A percentile compares a stretch with the other conserved stretches of the same genome.
Evolutionary conservation across 2,113 vertebrate genomes (phyloP).

Genomic region (Rhabdornis inornatus): DNA sequence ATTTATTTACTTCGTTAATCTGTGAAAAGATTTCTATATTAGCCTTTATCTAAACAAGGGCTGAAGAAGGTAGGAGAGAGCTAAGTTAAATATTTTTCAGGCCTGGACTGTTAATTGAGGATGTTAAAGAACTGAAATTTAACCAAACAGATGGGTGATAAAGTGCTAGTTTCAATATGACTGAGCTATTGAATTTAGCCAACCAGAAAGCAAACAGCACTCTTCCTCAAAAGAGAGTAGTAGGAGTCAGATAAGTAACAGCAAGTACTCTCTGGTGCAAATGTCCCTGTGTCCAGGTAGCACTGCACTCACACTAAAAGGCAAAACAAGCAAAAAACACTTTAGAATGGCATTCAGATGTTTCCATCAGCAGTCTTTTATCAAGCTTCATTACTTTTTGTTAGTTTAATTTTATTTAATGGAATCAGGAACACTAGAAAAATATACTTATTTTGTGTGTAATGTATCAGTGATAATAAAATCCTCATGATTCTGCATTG

Average conservation of each 20-base stretch:
- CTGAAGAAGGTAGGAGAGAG: not conserved
- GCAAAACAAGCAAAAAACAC: constrained; percentile 67
- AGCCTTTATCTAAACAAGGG: not conserved
- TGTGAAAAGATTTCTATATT: constrained; percentile 3
- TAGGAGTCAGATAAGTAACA: constrained; percentile 56
- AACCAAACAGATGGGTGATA: constrained; percentile 67
- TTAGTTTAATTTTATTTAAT: constrained; percentile 71
- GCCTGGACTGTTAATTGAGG: constrained; percentile 16
- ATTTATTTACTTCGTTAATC: not conserved
- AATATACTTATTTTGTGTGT: constrained; percentile 31
- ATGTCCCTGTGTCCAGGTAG: constrained; percentile 57
- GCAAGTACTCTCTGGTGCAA: constrained; percentile 64
- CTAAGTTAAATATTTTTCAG: constrained; percentile 53
- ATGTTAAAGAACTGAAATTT: constrained; percentile 55
- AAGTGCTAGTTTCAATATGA: constrained; percentile 43
- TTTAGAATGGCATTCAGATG: constrained; percentile 50
- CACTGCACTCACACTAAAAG: constrained; percentile 40
- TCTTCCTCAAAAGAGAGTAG: constrained; percentile 55
- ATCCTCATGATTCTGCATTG: constrained; percentile 49
- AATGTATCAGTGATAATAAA: constrained; percentile 54
- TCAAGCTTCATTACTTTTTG: constrained; percentile 71
- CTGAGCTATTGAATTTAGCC: constrained; percentile 49
- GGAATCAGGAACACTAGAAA: constrained; percentile 49
- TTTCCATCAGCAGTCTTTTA: constrained; percentile 73
- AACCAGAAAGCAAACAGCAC: constrained; percentile 44